Conservation (phyloP, 2,797 vertebrate species). For the Podarcis lilfordi region DNA sequence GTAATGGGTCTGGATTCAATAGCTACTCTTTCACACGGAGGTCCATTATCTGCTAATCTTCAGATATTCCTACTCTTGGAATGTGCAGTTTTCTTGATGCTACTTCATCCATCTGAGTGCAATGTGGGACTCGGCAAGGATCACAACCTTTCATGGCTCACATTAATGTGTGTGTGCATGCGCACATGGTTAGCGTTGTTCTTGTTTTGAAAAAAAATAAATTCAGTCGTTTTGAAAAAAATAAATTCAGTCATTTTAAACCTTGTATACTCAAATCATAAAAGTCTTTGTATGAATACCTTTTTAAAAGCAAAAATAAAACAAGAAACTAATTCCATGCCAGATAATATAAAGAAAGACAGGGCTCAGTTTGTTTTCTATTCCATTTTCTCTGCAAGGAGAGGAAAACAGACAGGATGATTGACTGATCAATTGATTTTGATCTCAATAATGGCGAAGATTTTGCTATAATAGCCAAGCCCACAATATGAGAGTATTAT, state of each 20-base stretch:
- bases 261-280: too few species aligned
- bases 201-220: too few species aligned
- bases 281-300: neutral
- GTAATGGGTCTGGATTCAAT: neutral
- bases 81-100: too few species aligned
- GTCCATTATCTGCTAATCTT: neutral
- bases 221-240: too few species aligned
- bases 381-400: constrained; percentile 38
- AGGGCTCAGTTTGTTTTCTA: neutral
- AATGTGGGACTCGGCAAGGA: too few species aligned
- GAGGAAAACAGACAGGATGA: constrained; percentile 29
- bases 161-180: too few species aligned
- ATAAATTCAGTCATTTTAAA: too few species aligned
- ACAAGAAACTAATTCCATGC: neutral
- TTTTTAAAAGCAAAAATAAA: constrained; percentile 9
- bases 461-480: constrained; percentile 39
- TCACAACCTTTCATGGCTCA: too few species aligned
- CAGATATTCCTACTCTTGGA: neutral
- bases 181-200: too few species aligned
- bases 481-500: constrained; percentile 16
- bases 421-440: constrained; percentile 53
- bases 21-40: neutral
- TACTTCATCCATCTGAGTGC: neutral
- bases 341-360: neutral
- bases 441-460: constrained; percentile 23